phyloP scores from a whole-genome alignment of 2,797 vertebrate genomes.

The Phoxinus dragarum region DNA sequence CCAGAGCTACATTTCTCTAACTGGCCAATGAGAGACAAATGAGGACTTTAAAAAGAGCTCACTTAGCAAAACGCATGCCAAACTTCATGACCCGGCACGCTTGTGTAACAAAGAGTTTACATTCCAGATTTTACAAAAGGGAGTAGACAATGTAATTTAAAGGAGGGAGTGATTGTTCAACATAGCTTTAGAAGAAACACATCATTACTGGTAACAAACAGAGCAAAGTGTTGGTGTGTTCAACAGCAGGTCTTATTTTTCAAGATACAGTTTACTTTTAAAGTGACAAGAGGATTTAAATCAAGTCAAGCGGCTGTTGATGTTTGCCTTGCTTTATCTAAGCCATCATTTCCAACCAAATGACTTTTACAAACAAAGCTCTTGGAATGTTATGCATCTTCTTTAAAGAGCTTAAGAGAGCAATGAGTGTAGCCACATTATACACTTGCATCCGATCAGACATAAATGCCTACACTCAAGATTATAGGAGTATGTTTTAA shows the following conservation, averaged over 20 bases:
- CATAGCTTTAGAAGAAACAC: neutral
- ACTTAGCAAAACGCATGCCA: neutral
- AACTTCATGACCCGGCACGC: constrained; percentile 13
- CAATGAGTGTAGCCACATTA: neutral
- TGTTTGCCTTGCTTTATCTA: neutral
- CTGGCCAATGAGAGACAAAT: neutral
- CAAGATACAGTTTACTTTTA: neutral
- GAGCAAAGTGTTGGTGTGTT: neutral
- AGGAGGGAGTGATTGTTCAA: neutral
- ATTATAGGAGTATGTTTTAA: neutral
- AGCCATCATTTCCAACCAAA: neutral
- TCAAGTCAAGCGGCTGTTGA: neutral
- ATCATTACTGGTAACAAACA: neutral
- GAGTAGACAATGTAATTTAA: neutral
- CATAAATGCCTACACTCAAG: neutral
- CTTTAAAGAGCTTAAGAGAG: neutral
- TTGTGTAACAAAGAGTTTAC: constrained; percentile 2
- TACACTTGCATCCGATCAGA: neutral
- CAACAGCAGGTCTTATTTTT: neutral
- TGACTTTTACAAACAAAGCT: neutral
- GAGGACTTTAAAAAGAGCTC: neutral
- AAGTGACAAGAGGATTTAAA: neutral
- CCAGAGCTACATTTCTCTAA: neutral
- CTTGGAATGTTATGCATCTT: neutral
- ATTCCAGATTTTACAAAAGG: constrained; percentile 23